Percentiles rank a stretch among this genome's conserved stretches.
phyloP scores from a whole-genome alignment of 2,888 invertebrate species.

The Limenitis camilla region DNA sequence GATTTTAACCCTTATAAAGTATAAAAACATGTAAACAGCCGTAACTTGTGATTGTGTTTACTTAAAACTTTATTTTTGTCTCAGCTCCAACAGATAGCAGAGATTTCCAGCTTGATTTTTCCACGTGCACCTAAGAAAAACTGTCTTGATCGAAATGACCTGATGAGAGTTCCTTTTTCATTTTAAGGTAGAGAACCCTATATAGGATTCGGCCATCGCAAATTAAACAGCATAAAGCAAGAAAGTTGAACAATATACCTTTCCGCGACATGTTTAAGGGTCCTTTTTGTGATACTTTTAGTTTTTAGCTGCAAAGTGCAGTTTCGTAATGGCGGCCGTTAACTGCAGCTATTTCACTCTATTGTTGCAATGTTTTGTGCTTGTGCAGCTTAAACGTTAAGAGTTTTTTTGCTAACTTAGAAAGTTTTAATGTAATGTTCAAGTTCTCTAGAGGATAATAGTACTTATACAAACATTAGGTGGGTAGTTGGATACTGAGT shows the following conservation, averaged over 20 bases:
- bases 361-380: conserved; percentile 5
- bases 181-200: no score
- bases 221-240: conserved; percentile 4
- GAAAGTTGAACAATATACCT: background rate
- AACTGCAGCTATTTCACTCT: conserved; percentile 5
- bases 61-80: no score
- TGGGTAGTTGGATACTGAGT: no score
- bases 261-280: background rate
- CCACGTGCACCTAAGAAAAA: no score
- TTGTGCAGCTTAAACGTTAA: conserved; percentile 2
- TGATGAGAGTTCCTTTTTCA: no score
- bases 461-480: no score
- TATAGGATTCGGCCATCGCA: conserved; percentile 2
- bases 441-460: background rate
- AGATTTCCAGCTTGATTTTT: no score
- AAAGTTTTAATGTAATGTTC: background rate
- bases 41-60: no score
- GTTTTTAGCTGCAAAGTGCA: background rate
- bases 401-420: conserved; percentile 1
- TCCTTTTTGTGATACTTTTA: background rate
- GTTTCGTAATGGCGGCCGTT: conserved; percentile 3
- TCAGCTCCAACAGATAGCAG: no score
- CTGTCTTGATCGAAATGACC: no score
- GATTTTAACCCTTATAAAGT: no score
- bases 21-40: no score